Percentiles rank a stretch among this genome's conserved stretches.
Conservation (phyloP, 1,140 invertebrate species). For the Hycleus cichorii region DNA sequence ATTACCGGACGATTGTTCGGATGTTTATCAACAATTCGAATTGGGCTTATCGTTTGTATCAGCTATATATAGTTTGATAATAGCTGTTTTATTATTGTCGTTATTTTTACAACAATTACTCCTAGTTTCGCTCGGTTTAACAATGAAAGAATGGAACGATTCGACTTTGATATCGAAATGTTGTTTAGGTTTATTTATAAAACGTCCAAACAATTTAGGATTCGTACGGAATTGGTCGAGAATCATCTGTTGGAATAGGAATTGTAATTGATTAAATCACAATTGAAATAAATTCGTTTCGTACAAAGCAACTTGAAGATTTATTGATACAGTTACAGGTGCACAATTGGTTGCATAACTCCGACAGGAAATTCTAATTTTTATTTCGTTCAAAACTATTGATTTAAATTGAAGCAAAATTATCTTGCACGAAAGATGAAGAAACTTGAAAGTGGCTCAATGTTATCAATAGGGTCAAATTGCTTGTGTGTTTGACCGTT, state of each 20-base stretch:
- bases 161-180: constrained; percentile 26
- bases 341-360: too few relatives aligned
- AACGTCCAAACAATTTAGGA: constrained; percentile 24
- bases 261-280: too few relatives aligned
- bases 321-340: too few relatives aligned
- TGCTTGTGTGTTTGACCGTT: too few relatives aligned
- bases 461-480: too few relatives aligned
- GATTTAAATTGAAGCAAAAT: too few relatives aligned
- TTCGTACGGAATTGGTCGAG: constrained; percentile 30
- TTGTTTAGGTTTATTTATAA: constrained; percentile 24
- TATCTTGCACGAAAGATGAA: too few relatives aligned
- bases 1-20: constrained; percentile 62
- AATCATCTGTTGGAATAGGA: constrained; percentile 22
- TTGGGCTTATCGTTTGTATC: constrained; percentile 34
- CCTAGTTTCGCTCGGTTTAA: constrained; percentile 30
- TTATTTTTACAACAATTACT: constrained; percentile 30
- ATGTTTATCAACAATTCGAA: constrained; percentile 58
- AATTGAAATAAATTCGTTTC: too few relatives aligned
- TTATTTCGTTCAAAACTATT: too few relatives aligned
- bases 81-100: constrained; percentile 24
- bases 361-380: too few relatives aligned
- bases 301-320: too few relatives aligned
- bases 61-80: constrained; percentile 32
- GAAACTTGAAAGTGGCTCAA: too few relatives aligned
- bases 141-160: constrained; percentile 30